Percentiles rank a stretch among this genome's conserved stretches.
Evolutionary conservation across 2,113 vertebrate genomes (phyloP).

Genomic region (Galbula dea): DNA sequence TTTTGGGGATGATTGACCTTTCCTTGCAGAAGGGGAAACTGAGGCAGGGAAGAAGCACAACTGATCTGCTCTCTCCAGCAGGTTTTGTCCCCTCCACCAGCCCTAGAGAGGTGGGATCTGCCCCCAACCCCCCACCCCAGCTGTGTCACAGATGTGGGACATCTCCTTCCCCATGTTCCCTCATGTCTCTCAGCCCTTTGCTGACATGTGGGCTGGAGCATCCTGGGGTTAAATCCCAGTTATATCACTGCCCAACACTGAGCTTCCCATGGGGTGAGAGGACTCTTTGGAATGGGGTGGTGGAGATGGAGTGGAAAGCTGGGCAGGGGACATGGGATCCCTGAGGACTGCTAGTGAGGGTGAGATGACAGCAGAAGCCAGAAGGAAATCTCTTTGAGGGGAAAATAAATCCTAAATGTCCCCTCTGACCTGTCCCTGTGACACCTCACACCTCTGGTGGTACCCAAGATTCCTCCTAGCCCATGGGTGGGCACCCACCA

Average conservation of each 20-base stretch:
- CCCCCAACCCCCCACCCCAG: rapidly evolving
- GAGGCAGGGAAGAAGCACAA: neutral
- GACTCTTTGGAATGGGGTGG: neutral
- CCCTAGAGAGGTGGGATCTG: neutral
- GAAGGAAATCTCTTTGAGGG: neutral
- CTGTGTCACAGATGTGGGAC: rapidly evolving
- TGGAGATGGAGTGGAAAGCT: neutral
- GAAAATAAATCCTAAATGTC: neutral
- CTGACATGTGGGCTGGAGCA: rapidly evolving
- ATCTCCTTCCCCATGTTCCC: neutral
- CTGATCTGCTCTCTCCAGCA: neutral
- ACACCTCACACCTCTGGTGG: neutral
- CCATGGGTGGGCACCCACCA: neutral
- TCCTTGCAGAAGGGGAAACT: neutral
- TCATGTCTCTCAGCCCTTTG: neutral
- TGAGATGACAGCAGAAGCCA: neutral
- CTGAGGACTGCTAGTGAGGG: neutral
- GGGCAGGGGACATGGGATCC: neutral
- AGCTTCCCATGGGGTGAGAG: rapidly evolving
- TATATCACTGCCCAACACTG: rapidly evolving
- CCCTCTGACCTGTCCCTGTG: rapidly evolving
- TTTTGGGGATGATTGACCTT: neutral
- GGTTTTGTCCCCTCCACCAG: neutral
- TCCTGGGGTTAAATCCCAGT: rapidly evolving
- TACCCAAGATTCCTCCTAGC: neutral